Evolutionary conservation across 2,888 invertebrate species (phyloP), one percentile per base, ranked within the genome.

Genomic region (Lithophane semibrunnea): DNA sequence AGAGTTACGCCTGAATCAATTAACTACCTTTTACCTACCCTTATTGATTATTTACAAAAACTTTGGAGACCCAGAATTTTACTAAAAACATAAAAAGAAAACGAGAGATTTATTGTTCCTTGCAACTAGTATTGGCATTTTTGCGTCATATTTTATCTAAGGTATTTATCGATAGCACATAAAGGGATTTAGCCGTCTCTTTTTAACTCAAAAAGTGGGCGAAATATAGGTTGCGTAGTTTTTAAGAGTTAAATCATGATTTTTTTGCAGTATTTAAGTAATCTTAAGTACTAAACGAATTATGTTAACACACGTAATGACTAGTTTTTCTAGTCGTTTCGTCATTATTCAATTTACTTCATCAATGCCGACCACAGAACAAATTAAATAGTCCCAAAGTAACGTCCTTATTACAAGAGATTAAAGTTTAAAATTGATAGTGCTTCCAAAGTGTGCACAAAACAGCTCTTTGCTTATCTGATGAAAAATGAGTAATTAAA

Each of bases 401-500:
- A 9, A 16, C 12, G 8, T 44, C 21, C 37, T 67, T 79, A 73
- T 79, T 21, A n/a, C 47, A 37, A 80, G 12, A 1, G 2, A 0
- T 18, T 61, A 80, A 29, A 67, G 71, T 77, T 71, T 37, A 78
- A 75, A 75, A 61, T 87, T 56, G 49, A 52, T 24, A 24, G 58
- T 49, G 5, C 44, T 61, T 18, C 21, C 5, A 37, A 52, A 60
- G 58, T 60, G 10, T 65, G 73, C 49, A 52, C 49, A 74, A 81
- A 81, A 74, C 74, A 44, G 44, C 49, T 64, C 18, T 58, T 74
- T 60, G 44, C 75, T 61, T 77, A 85, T 79, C 73, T 68, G 77
- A 65, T 72, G 78, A 66, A 56, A 16, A 76, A 56, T 77, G n/a
- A 84, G 79, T 80, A 83, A 87, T 86, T 79, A 80, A 85, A 86